Conservation (phyloP, 2,113 vertebrate genomes). For the Sinocyclocheilus anshuiensis region DNA sequence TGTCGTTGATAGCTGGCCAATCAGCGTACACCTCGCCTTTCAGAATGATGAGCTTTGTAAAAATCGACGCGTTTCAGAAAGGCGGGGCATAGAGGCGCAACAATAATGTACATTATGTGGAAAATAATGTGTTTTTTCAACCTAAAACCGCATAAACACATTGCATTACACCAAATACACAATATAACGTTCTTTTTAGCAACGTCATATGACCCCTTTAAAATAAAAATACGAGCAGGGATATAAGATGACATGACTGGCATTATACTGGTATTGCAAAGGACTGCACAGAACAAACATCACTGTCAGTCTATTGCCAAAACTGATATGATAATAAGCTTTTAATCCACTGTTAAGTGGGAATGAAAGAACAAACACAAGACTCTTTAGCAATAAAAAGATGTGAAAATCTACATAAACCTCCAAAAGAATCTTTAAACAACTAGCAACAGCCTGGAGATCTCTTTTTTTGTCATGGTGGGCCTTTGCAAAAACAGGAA, state of each 20-base stretch:
- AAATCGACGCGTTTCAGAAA: no score
- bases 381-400: background rate
- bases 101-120: no score
- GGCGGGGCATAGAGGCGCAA: no score
- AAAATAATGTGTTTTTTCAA: no score
- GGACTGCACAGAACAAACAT: background rate
- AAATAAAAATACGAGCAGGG: background rate
- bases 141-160: no score
- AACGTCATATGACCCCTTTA: no score
- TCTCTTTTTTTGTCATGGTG: slow-evolving; percentile 25
- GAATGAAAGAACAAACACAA: background rate
- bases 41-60: no score
- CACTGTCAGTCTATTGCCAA: background rate
- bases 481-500: slow-evolving; percentile 52
- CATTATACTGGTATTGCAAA: background rate
- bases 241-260: background rate
- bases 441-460: slow-evolving; percentile 43
- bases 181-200: no score
- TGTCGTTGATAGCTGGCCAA: no score
- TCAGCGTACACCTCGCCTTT: no score
- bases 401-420: background rate
- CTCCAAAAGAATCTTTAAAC: slow-evolving; percentile 19
- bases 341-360: background rate
- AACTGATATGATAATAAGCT: background rate
- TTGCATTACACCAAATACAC: no score